These are phyloP conservation scores for Lagopus leucura DNA, from an alignment of 2,113 vertebrate species.

Conservation along the genomic window DNA sequence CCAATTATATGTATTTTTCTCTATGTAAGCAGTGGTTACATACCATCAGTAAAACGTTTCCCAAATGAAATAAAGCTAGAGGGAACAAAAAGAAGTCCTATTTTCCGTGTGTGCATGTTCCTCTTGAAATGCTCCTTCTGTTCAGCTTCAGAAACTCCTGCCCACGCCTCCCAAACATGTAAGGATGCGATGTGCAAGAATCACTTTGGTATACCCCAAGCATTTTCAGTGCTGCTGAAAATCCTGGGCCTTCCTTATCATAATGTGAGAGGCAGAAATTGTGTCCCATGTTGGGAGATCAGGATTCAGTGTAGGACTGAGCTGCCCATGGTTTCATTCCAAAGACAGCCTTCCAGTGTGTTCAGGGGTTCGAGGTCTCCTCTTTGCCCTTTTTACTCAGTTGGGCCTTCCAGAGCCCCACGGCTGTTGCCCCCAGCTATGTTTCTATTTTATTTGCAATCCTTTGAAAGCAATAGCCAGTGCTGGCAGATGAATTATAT, in stretches of 20 bases:
- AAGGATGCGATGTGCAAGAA: accelerated
- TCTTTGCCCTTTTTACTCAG: conserved; percentile 22
- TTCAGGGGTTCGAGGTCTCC: not conserved
- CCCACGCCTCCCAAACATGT: not conserved
- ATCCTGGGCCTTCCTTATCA: not conserved
- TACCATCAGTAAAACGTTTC: not conserved
- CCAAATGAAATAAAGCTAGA: not conserved
- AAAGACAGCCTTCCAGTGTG: not conserved
- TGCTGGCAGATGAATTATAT: conserved; percentile 67
- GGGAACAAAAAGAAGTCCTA: not conserved
- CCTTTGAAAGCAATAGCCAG: conserved; percentile 61
- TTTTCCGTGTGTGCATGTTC: not conserved
- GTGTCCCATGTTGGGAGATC: not conserved
- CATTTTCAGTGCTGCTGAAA: not conserved
- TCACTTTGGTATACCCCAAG: too few relatives aligned
- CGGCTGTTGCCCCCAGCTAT: conserved; percentile 11
- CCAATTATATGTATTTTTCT: conserved; percentile 34
- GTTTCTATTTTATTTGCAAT: conserved; percentile 67
- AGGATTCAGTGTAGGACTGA: not conserved
- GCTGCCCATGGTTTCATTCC: not conserved
- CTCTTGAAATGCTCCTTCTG: not conserved
- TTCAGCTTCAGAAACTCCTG: not conserved
- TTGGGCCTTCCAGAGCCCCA: conserved; percentile 32
- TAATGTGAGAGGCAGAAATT: not conserved
- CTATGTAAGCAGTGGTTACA: not conserved